Conservation (phyloP, 2,888 invertebrate species). For the Netelia melanura region DNA sequence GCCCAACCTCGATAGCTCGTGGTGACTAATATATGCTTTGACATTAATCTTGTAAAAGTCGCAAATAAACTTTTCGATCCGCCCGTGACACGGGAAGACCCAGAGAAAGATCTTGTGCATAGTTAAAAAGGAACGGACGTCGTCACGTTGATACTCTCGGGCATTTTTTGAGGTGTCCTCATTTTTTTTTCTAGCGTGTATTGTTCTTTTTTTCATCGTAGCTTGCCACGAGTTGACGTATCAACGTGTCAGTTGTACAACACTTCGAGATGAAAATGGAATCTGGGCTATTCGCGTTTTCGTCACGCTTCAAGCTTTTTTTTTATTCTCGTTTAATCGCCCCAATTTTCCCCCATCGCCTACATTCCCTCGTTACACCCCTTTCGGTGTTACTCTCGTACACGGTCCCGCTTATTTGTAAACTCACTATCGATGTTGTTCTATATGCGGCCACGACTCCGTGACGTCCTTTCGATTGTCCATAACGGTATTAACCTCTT, state of each 20-base stretch:
- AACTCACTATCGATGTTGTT: background rate
- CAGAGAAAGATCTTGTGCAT: background rate
- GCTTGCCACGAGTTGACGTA: slow-evolving; percentile 10
- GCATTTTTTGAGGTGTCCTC: background rate
- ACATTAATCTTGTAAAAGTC: slow-evolving; percentile 36
- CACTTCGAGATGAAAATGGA: slow-evolving; percentile 18
- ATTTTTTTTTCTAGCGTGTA: background rate
- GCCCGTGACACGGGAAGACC: background rate
- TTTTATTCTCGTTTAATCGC: slow-evolving; percentile 26
- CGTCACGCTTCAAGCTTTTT: slow-evolving; percentile 18
- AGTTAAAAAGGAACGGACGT: slow-evolving; percentile 1
- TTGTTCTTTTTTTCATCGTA: background rate
- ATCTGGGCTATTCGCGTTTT: slow-evolving; percentile 10
- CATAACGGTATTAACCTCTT: background rate
- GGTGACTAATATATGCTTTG: slow-evolving; percentile 59
- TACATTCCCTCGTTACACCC: slow-evolving; percentile 14
- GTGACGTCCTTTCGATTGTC: background rate
- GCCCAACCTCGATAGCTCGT: slow-evolving; percentile 32
- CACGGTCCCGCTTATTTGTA: background rate
- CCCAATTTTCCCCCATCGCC: slow-evolving; percentile 47
- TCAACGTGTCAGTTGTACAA: slow-evolving; percentile 7
- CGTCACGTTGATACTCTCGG: background rate
- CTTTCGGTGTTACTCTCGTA: background rate
- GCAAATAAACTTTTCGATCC: slow-evolving; percentile 33
- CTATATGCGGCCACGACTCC: background rate